Evolutionary conservation across 2,888 invertebrate genomes (phyloP).

Genomic region (Dastarcus helophoroides): DNA sequence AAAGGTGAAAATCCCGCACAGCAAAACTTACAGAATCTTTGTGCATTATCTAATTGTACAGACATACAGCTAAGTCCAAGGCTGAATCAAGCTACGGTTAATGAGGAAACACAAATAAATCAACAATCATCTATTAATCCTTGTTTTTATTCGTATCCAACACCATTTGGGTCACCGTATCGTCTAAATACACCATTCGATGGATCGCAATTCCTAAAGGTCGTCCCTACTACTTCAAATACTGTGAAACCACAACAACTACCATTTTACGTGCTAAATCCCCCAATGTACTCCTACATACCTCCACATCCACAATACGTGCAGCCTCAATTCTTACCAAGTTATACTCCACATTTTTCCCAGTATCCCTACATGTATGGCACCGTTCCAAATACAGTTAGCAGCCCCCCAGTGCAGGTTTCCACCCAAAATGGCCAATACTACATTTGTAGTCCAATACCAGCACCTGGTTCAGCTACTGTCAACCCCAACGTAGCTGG

Average conservation of each 20-base stretch:
- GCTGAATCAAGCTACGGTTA: too few species aligned
- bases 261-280: constrained; percentile 21
- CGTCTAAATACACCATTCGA: constrained; percentile 16
- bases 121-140: constrained; percentile 24
- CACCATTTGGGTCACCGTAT: constrained; percentile 21
- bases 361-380: constrained; percentile 10
- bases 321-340: constrained; percentile 5
- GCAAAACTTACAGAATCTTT: too few species aligned
- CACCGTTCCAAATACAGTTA: constrained; percentile 7
- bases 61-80: too few species aligned
- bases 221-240: constrained; percentile 14
- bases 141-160: constrained; percentile 20
- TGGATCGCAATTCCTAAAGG: constrained; percentile 16
- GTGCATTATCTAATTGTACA: too few species aligned
- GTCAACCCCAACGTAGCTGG: constrained; percentile 20
- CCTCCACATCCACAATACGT: constrained; percentile 7
- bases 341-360: constrained; percentile 9
- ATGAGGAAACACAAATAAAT: constrained; percentile 20
- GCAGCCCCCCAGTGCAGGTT: constrained; percentile 17
- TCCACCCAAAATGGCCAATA: constrained; percentile 27
- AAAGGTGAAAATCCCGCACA: too few species aligned
- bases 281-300: constrained; percentile 19
- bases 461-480: constrained; percentile 19
- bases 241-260: constrained; percentile 13
- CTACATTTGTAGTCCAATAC: constrained; percentile 31